These are phyloP conservation scores for Gnathonemus longibarbis DNA, from an alignment of 2,113 vertebrate species.

Conservation along the genomic window DNA sequence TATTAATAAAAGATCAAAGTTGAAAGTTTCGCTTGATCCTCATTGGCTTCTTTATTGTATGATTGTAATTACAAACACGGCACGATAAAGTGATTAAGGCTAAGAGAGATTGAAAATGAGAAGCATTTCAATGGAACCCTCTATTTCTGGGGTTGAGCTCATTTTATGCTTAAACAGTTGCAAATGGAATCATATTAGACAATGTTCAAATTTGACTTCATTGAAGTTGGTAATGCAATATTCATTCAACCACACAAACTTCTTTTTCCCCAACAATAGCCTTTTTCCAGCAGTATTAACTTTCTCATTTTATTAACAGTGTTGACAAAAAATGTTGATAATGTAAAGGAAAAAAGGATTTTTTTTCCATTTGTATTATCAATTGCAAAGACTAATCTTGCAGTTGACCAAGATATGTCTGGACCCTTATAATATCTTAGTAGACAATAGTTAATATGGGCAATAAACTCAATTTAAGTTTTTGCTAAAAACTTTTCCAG, in stretches of 20 bases:
- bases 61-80: constrained; percentile 37
- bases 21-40: constrained; percentile 29
- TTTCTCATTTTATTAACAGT: constrained; percentile 9
- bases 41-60: constrained; percentile 24
- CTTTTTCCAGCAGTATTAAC: background rate
- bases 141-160: constrained; percentile 28
- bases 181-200: constrained; percentile 29
- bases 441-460: background rate
- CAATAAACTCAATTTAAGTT: background rate
- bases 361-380: background rate
- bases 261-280: constrained; percentile 10
- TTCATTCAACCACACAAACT: constrained; percentile 16
- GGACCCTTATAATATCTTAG: background rate
- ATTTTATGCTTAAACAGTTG: constrained; percentile 35
- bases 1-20: constrained; percentile 43
- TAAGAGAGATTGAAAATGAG: constrained; percentile 32
- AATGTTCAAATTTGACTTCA: constrained; percentile 18
- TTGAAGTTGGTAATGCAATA: constrained; percentile 24
- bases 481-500: background rate
- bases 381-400: background rate
- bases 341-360: background rate
- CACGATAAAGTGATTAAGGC: constrained; percentile 39
- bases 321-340: background rate
- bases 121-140: constrained; percentile 27
- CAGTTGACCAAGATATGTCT: background rate